Evolutionary conservation across 2,888 invertebrate genomes (phyloP), one percentile per base, ranked within the genome.

Genomic region (Hermaeophaga mercurialis): DNA sequence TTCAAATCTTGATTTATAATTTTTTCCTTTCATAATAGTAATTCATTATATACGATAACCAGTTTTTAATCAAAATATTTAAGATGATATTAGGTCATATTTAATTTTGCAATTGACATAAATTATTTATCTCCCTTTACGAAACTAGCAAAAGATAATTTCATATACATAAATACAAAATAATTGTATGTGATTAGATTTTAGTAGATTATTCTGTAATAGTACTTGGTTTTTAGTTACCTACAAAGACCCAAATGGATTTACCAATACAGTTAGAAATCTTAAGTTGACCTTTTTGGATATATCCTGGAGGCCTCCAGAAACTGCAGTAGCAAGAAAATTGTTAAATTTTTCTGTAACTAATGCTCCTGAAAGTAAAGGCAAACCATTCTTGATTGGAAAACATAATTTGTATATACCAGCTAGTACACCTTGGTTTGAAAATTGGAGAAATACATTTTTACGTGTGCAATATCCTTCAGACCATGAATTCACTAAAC

Each of bases 401-500:
- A 74, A 80, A 36, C 79, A 82, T 57, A 82, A 82, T 66, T 77
- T 92, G 61, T 85, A 89, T 66, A 81, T 91, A 66, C 92, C 93
- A 22, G 80, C 85, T 28, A 82, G 86, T 7, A 91, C 93, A 49
- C 90, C 94, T 9, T 98, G 98, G 97, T 98, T 92, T 81, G 96
- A 96, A 77, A 86, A 89, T 7, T 98, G 96, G 93, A 84, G 96
- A 69, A 94, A 95, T 68, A 90, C 90, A 19, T 96, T 96, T 77
- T 81, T 95, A 38, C 87, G 89, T 71, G 87, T 94, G 57, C 88
- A 93, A 73, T 91, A 90, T 75, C 91, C 92, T 12, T 89, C 91
- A 3, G 97, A 98, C 73, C 97, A 98, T 81, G 99, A 99, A 79
- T 98, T 95, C 73, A 90, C 95, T 0, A 91, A 91, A 71, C 94